Percentiles rank a stretch among this genome's conserved stretches.
Evolutionary conservation across 2,797 vertebrate genomes (phyloP).

Genomic region (Epinephelus coioides): DNA sequence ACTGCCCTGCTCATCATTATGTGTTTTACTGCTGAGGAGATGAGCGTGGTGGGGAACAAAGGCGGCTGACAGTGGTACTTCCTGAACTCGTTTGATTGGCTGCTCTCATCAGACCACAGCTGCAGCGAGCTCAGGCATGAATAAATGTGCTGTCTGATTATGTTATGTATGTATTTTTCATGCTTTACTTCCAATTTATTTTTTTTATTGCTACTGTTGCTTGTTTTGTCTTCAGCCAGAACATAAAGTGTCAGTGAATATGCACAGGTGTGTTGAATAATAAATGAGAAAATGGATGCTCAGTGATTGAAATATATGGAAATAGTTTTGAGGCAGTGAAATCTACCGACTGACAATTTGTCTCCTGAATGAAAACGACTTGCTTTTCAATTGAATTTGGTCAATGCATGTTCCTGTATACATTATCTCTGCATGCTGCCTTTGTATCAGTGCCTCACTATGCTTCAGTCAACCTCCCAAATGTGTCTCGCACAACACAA

Average conservation of each 20-base stretch:
- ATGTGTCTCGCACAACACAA: conserved; percentile 6
- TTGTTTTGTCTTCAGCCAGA: conserved; percentile 17
- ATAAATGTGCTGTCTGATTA: conserved; percentile 59
- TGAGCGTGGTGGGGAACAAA: conserved; percentile 71
- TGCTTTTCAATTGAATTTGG: not conserved
- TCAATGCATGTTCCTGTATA: not conserved
- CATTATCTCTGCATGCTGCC: conserved; percentile 6
- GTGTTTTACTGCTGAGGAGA: conserved; percentile 73
- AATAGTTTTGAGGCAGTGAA: conserved; percentile 21
- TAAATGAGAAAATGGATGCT: conserved; percentile 29
- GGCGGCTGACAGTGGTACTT: conserved; percentile 72
- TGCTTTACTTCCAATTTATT: conserved; percentile 13
- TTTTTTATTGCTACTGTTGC: not conserved
- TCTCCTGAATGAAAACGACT: conserved; percentile 15
- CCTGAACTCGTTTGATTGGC: conserved; percentile 76
- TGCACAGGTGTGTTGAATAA: conserved; percentile 46
- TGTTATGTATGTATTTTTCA: conserved; percentile 23
- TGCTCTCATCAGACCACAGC: conserved; percentile 76
- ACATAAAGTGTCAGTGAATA: conserved; percentile 15
- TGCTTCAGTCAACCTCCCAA: conserved; percentile 16
- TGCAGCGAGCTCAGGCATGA: conserved; percentile 66
- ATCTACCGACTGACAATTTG: conserved; percentile 13
- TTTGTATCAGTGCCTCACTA: conserved; percentile 19
- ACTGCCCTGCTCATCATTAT: conserved; percentile 72
- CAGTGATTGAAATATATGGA: conserved; percentile 4